phyloP scores from a whole-genome alignment of 1,140 invertebrate genomes.

The Apis mellifera region DNA sequence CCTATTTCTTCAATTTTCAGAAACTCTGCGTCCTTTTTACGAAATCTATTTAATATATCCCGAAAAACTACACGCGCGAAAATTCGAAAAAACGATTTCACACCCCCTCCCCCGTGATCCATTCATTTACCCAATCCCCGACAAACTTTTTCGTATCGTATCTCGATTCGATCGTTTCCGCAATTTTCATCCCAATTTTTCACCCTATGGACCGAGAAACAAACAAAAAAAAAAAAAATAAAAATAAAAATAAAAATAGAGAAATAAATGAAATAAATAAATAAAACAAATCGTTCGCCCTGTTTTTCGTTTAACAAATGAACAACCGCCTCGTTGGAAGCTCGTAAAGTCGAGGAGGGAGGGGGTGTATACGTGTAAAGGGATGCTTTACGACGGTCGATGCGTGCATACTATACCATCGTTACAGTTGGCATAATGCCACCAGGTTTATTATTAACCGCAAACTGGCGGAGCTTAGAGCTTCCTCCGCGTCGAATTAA shows the following conservation, averaged over 20 bases:
- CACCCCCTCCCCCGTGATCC: too few relatives aligned
- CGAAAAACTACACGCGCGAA: too few relatives aligned
- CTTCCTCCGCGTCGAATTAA: conserved; percentile 32
- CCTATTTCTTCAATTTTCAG: too few relatives aligned
- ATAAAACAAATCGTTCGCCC: neutral
- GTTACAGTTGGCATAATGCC: conserved; percentile 56
- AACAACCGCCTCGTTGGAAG: conserved; percentile 8
- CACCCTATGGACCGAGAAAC: neutral
- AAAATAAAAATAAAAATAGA: neutral
- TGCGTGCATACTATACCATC: conserved; percentile 44
- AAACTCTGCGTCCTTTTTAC: too few relatives aligned
- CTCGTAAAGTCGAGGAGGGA: conserved; percentile 26
- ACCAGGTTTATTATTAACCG: conserved; percentile 67
- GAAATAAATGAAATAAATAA: neutral
- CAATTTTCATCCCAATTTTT: too few relatives aligned
- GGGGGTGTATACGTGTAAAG: conserved; percentile 3
- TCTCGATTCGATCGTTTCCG: neutral
- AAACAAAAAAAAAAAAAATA: neutral
- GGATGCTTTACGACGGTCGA: conserved; percentile 38
- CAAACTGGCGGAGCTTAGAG: conserved; percentile 50
- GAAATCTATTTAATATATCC: too few relatives aligned
- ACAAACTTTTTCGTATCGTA: neutral
- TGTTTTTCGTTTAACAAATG: conserved; percentile 40
- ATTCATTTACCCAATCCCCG: too few relatives aligned
- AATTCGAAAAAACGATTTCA: too few relatives aligned